A percentile compares a stretch with the other conserved stretches of the same genome.
Evolutionary conservation across 2,888 invertebrate species (phyloP).

Genomic region (Pilophorus perplexus): DNA sequence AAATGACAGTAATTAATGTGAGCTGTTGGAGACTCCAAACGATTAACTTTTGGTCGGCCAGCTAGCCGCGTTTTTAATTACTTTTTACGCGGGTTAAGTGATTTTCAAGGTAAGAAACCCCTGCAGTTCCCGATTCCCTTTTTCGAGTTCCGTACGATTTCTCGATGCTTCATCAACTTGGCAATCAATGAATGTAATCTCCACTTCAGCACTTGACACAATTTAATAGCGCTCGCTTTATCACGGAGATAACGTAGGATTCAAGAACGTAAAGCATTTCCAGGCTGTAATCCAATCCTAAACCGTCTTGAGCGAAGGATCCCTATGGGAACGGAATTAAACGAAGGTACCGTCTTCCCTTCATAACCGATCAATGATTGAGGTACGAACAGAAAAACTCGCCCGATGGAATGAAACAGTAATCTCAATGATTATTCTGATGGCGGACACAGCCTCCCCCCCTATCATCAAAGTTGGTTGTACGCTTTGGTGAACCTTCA

Average conservation of each 20-base stretch:
- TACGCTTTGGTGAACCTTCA: too few species aligned
- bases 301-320: not conserved
- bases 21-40: slow-evolving; percentile 7
- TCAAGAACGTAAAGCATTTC: too few species aligned
- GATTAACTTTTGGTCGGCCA: slow-evolving; percentile 18
- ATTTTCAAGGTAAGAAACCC: not conserved
- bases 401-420: slow-evolving; percentile 8
- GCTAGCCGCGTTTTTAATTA: slow-evolving; percentile 8
- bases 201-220: too few species aligned
- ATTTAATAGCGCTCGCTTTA: too few species aligned
- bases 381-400: slow-evolving; percentile 22
- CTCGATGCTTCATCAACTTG: too few species aligned
- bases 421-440: slow-evolving; percentile 28
- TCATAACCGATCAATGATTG: slow-evolving; percentile 30
- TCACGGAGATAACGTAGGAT: too few species aligned
- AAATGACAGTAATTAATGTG: slow-evolving; percentile 29
- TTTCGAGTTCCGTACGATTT: too few species aligned
- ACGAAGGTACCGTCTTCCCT: slow-evolving; percentile 8
- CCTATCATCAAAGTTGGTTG: slow-evolving; percentile 18
- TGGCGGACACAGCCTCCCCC: not conserved
- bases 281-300: too few species aligned
- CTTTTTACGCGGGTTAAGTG: not conserved
- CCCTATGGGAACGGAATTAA: slow-evolving; percentile 21
- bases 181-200: too few species aligned
- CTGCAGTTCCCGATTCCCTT: slow-evolving; percentile 1